Percentiles rank a stretch among this genome's conserved stretches.
Evolutionary conservation across 2,797 vertebrate species (phyloP).

Genomic region (Clamator glandarius): DNA sequence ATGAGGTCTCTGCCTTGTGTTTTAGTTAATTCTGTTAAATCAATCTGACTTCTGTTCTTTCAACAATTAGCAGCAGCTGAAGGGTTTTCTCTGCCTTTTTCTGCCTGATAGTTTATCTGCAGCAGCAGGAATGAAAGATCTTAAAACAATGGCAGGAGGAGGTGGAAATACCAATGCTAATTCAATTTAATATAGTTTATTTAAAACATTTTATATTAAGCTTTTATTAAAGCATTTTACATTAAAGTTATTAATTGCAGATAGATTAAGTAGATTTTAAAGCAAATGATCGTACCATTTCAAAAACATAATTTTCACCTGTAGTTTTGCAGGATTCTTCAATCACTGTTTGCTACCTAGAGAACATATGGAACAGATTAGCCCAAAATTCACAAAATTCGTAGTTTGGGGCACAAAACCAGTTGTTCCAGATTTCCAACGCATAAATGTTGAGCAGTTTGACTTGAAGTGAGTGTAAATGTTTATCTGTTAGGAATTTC

Average conservation of each 20-base stretch:
- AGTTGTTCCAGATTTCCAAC: not conserved
- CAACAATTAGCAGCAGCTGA: not conserved
- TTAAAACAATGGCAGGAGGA: not conserved
- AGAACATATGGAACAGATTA: not conserved
- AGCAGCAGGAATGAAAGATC: not conserved
- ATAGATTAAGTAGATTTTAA: not conserved
- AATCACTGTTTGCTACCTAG: not conserved
- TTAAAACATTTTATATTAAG: not conserved
- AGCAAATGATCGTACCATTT: not conserved
- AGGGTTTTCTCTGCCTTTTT: not conserved
- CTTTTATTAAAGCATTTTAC: not conserved
- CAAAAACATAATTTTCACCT: not conserved
- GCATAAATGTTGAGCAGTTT: not conserved
- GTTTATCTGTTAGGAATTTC: not conserved
- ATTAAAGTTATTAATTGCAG: not conserved
- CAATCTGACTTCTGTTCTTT: not conserved
- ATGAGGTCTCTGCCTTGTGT: not conserved
- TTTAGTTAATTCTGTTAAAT: not conserved
- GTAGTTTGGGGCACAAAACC: not conserved
- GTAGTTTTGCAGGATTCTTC: not conserved
- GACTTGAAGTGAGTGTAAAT: not conserved
- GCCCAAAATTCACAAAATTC: not conserved
- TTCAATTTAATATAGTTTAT: not conserved
- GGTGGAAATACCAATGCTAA: not conserved
- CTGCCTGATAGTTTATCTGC: not conserved